Evolutionary conservation across 2,797 vertebrate species (phyloP).

Genomic region (Gadopsis marmoratus): DNA sequence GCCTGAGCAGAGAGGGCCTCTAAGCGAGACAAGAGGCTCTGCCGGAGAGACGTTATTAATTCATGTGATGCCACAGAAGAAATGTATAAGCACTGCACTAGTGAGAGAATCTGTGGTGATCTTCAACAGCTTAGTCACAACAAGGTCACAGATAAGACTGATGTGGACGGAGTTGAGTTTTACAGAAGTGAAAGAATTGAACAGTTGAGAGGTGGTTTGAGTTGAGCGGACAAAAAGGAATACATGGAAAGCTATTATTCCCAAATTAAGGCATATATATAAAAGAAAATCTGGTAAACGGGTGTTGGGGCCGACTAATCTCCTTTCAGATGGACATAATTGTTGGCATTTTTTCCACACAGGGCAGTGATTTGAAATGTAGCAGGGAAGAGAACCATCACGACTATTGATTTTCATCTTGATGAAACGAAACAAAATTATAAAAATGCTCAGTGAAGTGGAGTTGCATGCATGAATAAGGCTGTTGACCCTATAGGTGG

Average conservation of each 20-base stretch:
- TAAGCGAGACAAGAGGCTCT: conserved; percentile 26
- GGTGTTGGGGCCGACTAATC: conserved; percentile 47
- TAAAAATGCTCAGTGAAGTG: not conserved
- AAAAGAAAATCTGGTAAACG: conserved; percentile 53
- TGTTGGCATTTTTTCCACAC: conserved; percentile 45
- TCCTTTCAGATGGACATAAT: conserved; percentile 40
- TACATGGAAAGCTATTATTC: conserved; percentile 32
- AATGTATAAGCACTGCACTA: conserved; percentile 46
- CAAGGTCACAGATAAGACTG: conserved; percentile 11
- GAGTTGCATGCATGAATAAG: not conserved
- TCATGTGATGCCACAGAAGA: conserved; percentile 42
- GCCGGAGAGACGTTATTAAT: conserved; percentile 46
- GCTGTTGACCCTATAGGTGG: not conserved
- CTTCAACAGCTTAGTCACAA: conserved; percentile 17
- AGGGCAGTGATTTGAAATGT: conserved; percentile 43
- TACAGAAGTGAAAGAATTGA: not conserved
- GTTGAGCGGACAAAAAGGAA: not conserved
- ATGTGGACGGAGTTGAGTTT: conserved; percentile 3
- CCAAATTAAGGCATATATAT: conserved; percentile 47
- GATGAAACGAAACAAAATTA: not conserved
- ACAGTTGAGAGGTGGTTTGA: conserved; percentile 3
- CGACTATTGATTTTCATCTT: not conserved
- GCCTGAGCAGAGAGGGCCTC: conserved; percentile 15
- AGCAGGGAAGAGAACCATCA: not conserved
- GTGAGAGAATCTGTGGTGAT: conserved; percentile 28